Evolutionary conservation across 2,888 invertebrate species (phyloP), one percentile per base, ranked within the genome.

Genomic region (Sinotaia quadrata): DNA sequence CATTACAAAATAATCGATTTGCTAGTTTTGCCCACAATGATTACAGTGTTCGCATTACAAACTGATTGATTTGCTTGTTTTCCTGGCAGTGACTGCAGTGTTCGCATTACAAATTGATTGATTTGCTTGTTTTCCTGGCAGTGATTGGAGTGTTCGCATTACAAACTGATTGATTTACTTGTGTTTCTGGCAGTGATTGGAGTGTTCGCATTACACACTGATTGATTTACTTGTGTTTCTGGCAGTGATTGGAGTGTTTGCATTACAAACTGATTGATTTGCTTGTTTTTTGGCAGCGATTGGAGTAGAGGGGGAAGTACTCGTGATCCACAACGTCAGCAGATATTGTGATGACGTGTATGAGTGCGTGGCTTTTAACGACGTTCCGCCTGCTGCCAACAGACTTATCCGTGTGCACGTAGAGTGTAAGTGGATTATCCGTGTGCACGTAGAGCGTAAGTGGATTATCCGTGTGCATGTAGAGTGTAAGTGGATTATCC

Each of bases 261-360:
- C 41, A 41, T 41, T 12, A 18, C 41, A 18, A 41, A 41, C 41
- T 8, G n/a, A n/a, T n/a, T n/a, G n/a, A n/a, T n/a, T n/a, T n/a
- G 24, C 18, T 15, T 7, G 18, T 47, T 2, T 47, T n/a, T 49
- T 75, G 72, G 24, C 78, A 85, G 85, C 74, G 37, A 78, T 85
- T 24, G 93, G 92, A 69, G 93, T 92, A 89, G 93, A 93, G 80
- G 95, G 95, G 75, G 92, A 93, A 74, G 90, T 91, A 72, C 88
- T 94, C 79, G 91, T 92, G 76, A 91, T 96, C 82, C 91, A 93
- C 90, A 92, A 94, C 73, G 91, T 96, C 81, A 94, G 95, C 85
- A 91, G 96, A 62, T 91, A 93, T 81, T 96, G 96, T 90, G 96
- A 95, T 94, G 96, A 95, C 44, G 93, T 94, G 36, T 96, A 95